Evolutionary conservation across 2,888 invertebrate species (phyloP), one percentile per base, ranked within the genome.

Genomic region (Pristionchus arcanus): DNA sequence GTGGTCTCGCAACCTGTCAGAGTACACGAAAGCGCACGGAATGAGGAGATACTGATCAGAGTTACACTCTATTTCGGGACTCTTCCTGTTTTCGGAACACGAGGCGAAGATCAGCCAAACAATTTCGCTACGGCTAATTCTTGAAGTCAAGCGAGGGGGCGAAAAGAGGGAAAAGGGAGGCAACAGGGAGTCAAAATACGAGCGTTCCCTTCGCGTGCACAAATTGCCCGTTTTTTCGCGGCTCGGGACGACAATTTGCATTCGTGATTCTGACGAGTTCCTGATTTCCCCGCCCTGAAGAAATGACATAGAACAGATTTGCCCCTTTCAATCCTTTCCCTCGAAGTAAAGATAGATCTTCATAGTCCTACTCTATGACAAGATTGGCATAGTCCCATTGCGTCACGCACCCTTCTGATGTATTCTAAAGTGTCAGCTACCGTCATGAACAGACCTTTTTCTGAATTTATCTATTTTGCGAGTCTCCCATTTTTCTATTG

Each of bases 131-230:
- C 66, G n/a, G 4, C 66, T n/a, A 28, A 28, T 15, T n/a, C n/a
- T n/a, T 16, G 68, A 71, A 71, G 68, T 68, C 68, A 68, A 31
- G 31, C 15, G 68, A 31, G 19, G 31, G 59, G 59, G 59, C 59
- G 59, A 68, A 19, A 68, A 31, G 31, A 31, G 68, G 68, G 13
- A 31, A 4, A 71, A 71, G 68, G 31, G 16, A 21, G 21, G 7
- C 13, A 34, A 34, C 19, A 37, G 37, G 37, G 74, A 34, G 74
- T 74, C 74, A 74, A 74, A 74, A 74, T 74, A 74, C 37, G 74
- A 74, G 37, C 74, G 74, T 74, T 74, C 74, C 37, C 31, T 71
- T 34, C 63, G 63, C 1, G 63, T 7, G 68, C n/a, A 19, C 37
- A 37, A 74, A 74, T 74, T 74, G 37, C 37, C 37, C 74, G 42